Conservation (phyloP, 2,113 vertebrate species). For the Cairina moschata region DNA sequence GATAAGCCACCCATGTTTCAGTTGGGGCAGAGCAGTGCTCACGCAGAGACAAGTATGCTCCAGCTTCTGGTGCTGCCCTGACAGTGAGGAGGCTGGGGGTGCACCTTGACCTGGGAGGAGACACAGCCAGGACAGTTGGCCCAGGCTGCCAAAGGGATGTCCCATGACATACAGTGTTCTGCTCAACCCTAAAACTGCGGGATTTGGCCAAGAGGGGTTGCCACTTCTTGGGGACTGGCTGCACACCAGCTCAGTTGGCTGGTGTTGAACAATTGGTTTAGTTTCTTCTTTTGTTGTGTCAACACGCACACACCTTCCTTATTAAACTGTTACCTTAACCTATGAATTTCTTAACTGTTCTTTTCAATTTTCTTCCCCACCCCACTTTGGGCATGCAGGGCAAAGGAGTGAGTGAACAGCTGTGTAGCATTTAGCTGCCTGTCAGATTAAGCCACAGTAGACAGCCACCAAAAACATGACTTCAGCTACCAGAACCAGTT, state of each 20-base stretch:
- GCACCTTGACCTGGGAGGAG: too few relatives aligned
- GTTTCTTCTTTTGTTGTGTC: too few relatives aligned
- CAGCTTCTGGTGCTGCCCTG: not conserved
- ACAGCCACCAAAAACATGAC: fast-evolving
- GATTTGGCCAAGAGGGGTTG: not conserved
- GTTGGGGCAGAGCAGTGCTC: not conserved
- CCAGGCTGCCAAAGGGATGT: not conserved
- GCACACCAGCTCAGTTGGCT: not conserved
- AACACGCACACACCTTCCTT: not conserved
- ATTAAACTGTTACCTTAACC: not conserved
- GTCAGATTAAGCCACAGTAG: not conserved
- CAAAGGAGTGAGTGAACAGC: not conserved
- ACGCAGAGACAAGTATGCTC: not conserved
- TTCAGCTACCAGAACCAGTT: not conserved
- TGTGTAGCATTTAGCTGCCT: not conserved
- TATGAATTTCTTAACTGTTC: not conserved
- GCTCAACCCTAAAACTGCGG: not conserved
- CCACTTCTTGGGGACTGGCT: not conserved
- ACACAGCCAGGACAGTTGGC: not conserved
- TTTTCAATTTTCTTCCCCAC: not conserved
- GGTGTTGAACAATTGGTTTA: not conserved
- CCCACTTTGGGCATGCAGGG: not conserved
- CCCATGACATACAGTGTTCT: not conserved
- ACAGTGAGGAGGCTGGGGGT: not conserved
- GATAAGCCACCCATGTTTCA: not conserved